Evolutionary conservation across 2,113 vertebrate species (phyloP), one percentile per base, ranked within the genome.

Genomic region (Cyanoderma ruficeps): DNA sequence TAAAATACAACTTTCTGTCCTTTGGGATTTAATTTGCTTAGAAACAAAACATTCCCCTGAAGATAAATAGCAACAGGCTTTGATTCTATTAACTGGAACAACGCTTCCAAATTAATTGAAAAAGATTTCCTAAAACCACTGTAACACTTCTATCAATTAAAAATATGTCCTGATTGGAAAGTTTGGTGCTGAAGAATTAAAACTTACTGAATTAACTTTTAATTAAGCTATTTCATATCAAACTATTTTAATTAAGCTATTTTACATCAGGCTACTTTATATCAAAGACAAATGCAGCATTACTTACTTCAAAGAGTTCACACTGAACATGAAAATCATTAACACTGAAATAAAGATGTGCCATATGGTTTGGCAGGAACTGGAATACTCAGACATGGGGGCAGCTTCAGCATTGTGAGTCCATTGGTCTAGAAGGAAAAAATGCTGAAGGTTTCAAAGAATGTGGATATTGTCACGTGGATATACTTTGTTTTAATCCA

Each of bases 191-290:
- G 50, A 83, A 56, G 53, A 72, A 77, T 83, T 72, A 71, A 95
- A 95, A 90, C n/a, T 87, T 85, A 77, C 3, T 89, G 63, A 81
- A 76, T 93, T 86, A 89, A 90, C 76, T 90, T 95, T 86, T 96
- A 96, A 92, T 94, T 96, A 90, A 92, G 67, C 46, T 56, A 33
- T 57, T 95, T 94, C 37, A 80, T 89, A 86, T 85, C 75, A 88
- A 65, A 74, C n/a, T 85, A 76, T 90, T 95, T 92, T 93, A 96
- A 90, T 95, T 95, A 90, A 83, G 39, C 37, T 72, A 18, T 39
- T 93, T 94, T 65, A 77, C 86, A 83, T 83, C 80, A 75, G 63
- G 50, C 68, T 83, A 61, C 63, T 70, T 77, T 42, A 70, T 91
- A 90, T 94, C 72, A 92, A 92, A 93, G 76, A 84, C 42, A 91